Base-by-base conservation (phyloP, 2,113 vertebrate genomes). In the Sebastes schlegelii region DNA sequence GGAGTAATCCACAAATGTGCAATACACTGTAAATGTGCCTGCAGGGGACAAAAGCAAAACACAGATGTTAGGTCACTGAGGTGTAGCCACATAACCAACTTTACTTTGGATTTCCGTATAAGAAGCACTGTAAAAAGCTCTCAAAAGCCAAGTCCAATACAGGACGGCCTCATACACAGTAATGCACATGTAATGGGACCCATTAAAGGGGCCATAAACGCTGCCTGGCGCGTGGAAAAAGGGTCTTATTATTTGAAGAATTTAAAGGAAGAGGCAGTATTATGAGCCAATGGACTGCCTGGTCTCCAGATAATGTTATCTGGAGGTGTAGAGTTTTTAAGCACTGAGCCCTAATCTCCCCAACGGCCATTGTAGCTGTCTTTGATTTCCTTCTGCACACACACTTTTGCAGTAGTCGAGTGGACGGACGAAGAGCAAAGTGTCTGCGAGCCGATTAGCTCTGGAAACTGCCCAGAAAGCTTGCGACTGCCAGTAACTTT, bases 181-280 rank as follows among this genome's bases (percentile, higher is more conserved):
- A 79, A 87, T 88, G 86, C 14, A 10, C 63, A 73, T 68, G 54
- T 87, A 85, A 83, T 80, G 79, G 74, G 26, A 12, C 1, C 64
- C 77, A 83, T 91, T 92, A 89, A 90, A 86, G n/a, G 64, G 16
- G 46, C 52, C 55, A 69, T 82, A 88, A 89, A 89, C 68, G 55
- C 9, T 23, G 68, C 17, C 46, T 55, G 60, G 72, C 74, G 84
- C 54, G 45, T 83, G 73, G 77, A 84, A 86, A 75, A 77, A 84
- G 63, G 49, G 60, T 77, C 26, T 58, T 74, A 82, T 66, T 90
- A 62, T 91, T 82, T 62, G 73, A 66, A 46, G 69, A 75, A 79
- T 64, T 80, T 81, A 68, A 80, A 87, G 45, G 57, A 84, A 74
- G 73, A 68, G 21, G 74, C 9, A 17, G n/a, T 19, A 63, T 74